phyloP scores from a whole-genome alignment of 2,888 invertebrate species.

The Cryptocephalus moraei region DNA sequence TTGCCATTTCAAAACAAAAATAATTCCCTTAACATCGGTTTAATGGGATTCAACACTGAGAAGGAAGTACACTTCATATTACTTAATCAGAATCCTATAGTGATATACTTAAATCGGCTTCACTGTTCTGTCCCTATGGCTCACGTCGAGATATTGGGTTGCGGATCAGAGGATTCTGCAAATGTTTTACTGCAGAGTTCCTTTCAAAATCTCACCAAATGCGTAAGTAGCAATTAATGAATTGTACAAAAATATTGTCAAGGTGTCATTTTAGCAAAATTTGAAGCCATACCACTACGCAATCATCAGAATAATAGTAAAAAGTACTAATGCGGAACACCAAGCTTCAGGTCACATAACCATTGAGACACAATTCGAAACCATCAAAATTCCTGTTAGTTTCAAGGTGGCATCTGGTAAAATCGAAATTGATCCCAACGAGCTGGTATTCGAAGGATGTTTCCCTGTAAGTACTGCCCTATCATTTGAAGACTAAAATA shows the following conservation, averaged over 20 bases:
- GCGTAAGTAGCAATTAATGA: constrained; percentile 19
- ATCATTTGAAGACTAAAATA: too few species aligned
- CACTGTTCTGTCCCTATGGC: constrained; percentile 50
- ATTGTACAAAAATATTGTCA: background rate
- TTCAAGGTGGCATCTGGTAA: constrained; percentile 68
- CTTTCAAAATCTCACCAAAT: constrained; percentile 32
- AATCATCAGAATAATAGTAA: constrained; percentile 60
- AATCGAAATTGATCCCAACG: constrained; percentile 56
- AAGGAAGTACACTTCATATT: constrained; percentile 63
- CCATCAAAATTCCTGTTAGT: constrained; percentile 59
- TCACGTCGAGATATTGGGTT: constrained; percentile 50
- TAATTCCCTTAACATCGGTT: constrained; percentile 50
- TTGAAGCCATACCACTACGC: constrained; percentile 53
- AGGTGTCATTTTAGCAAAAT: constrained; percentile 37
- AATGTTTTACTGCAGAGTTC: constrained; percentile 32
- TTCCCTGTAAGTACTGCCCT: constrained; percentile 59
- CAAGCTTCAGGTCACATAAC: constrained; percentile 58
- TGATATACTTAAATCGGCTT: constrained; percentile 51
- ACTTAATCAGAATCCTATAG: constrained; percentile 66
- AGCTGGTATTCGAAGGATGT: constrained; percentile 62
- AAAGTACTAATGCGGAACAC: constrained; percentile 57
- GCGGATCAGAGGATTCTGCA: constrained; percentile 41
- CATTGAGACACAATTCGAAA: constrained; percentile 61
- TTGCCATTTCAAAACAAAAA: constrained; percentile 35
- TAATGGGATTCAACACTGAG: constrained; percentile 51